phyloP scores from a whole-genome alignment of 2,888 invertebrate species.

The Poecilus cupreus region DNA sequence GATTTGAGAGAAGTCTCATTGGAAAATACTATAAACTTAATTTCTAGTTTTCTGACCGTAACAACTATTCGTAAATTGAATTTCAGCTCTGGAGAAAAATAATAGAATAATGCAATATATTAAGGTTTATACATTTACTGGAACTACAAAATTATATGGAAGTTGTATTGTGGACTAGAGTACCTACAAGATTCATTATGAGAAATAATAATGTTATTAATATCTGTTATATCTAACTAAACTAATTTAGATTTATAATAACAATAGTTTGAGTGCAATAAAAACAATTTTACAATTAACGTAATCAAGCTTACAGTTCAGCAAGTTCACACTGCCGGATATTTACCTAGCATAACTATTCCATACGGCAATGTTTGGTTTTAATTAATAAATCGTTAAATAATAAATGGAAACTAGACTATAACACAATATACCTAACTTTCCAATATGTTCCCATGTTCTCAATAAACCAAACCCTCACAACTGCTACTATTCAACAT shows the following conservation, averaged over 20 bases:
- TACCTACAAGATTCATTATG: too few species aligned
- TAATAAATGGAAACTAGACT: slow-evolving; percentile 17
- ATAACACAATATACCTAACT: neutral
- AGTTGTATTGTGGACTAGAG: too few species aligned
- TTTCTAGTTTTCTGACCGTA: too few species aligned
- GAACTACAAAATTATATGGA: too few species aligned
- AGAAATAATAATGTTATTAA: too few species aligned
- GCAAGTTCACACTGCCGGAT: neutral
- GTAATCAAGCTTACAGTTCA: neutral
- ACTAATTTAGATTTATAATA: neutral
- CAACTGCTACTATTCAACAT: too few species aligned
- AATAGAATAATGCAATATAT: too few species aligned
- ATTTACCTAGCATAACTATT: slow-evolving; percentile 24
- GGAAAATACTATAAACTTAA: neutral
- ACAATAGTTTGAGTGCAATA: neutral
- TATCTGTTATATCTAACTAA: neutral
- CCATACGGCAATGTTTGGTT: slow-evolving; percentile 7
- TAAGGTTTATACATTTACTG: too few species aligned
- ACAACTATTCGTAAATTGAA: too few species aligned
- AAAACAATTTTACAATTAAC: neutral
- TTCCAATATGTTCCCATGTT: neutral
- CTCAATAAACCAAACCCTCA: too few species aligned
- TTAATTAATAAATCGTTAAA: slow-evolving; percentile 28
- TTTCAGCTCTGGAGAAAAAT: too few species aligned
- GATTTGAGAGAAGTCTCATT: neutral